A percentile compares a stretch with the other conserved stretches of the same genome.
Conservation (phyloP, 2,113 vertebrate genomes). For the Rhinopomastus cyanomelas region DNA sequence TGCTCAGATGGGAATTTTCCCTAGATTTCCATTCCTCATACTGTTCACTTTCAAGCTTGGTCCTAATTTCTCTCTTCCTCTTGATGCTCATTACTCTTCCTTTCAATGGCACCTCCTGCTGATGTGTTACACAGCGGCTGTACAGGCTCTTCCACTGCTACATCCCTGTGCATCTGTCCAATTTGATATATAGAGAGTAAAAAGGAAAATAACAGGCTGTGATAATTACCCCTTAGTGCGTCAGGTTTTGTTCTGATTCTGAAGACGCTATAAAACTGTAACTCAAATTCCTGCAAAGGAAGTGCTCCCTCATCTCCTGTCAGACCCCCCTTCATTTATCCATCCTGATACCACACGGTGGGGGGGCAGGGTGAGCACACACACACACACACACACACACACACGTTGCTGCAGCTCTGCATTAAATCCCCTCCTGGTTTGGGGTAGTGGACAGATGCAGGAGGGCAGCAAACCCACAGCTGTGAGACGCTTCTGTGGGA, state of each 20-base stretch:
- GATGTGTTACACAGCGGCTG: constrained; percentile 21
- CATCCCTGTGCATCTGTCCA: constrained; percentile 19
- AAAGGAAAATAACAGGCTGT: background rate
- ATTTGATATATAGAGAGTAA: constrained; percentile 48
- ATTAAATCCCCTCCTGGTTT: background rate
- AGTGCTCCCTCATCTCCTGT: fast-evolving
- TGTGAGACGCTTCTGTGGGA: background rate
- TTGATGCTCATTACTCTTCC: constrained; percentile 1
- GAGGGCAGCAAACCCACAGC: background rate
- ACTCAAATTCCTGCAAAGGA: background rate
- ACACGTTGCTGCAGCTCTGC: too few species aligned
- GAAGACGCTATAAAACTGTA: background rate
- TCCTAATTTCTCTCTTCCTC: constrained; percentile 36
- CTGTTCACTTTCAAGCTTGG: background rate
- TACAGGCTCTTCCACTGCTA: background rate
- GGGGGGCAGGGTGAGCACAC: too few species aligned
- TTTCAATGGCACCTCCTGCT: constrained; percentile 55
- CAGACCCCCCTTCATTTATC: background rate
- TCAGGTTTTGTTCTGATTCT: background rate
- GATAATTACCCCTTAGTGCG: background rate
- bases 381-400: too few species aligned
- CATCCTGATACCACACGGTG: background rate
- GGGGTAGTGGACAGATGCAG: background rate
- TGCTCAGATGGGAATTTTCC: background rate
- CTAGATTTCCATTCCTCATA: constrained; percentile 1